Evolutionary conservation across 2,113 vertebrate genomes (phyloP).

Genomic region (Ifrita kowaldi): DNA sequence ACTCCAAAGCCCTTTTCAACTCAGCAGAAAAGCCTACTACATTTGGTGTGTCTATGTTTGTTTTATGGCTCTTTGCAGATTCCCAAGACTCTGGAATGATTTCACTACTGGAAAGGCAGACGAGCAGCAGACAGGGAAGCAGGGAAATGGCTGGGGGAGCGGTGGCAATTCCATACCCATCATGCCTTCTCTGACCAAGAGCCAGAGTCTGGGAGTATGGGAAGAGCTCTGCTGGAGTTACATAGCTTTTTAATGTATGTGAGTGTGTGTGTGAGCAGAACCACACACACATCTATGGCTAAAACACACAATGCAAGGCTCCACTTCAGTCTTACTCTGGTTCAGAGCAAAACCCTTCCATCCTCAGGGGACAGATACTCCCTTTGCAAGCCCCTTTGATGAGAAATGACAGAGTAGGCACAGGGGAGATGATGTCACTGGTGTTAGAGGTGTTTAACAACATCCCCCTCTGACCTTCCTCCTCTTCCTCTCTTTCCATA

Average conservation of each 20-base stretch:
- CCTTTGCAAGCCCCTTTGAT: not conserved
- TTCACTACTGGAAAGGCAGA: conserved; percentile 21
- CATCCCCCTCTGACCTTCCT: not conserved
- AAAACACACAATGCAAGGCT: not conserved
- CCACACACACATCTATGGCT: not conserved
- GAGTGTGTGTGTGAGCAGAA: not conserved
- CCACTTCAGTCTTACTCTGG: not conserved
- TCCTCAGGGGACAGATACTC: not conserved
- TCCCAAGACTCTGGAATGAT: conserved; percentile 49
- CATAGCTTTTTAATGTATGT: accelerated
- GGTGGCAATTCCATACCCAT: not conserved
- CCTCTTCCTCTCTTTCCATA: not conserved
- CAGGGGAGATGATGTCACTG: not conserved
- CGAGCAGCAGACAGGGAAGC: not conserved
- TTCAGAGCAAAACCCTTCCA: not conserved
- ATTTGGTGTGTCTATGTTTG: not conserved
- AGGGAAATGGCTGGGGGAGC: not conserved
- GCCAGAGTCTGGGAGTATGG: not conserved
- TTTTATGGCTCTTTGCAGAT: conserved; percentile 69
- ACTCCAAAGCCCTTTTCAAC: conserved; percentile 51
- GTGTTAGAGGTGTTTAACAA: not conserved
- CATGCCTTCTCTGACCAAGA: not conserved
- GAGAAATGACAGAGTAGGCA: not conserved
- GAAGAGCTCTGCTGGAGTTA: not conserved
- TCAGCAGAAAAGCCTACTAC: conserved; percentile 60